Evolutionary conservation across 2,113 vertebrate genomes (phyloP), one percentile per base, ranked within the genome.

Genomic region (Sporophila hypoxantha): DNA sequence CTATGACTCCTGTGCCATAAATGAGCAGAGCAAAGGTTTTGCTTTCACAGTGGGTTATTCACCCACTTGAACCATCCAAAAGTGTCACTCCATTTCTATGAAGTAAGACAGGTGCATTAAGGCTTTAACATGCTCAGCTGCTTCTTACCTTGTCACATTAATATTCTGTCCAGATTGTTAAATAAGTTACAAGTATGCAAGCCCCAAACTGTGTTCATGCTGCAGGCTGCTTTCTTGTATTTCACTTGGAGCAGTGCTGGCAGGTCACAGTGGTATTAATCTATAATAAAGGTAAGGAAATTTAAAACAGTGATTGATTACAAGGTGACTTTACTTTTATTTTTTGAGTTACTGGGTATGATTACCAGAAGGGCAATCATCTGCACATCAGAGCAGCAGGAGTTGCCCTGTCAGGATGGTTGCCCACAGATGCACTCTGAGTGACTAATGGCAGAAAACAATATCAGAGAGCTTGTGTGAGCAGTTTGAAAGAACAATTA

Each of bases 131-230:
- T 70, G 50, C 55, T 87, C 17, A 30, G 20, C n/a, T 83, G 56
- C 55, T 81, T 87, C 65, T 59, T 90, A 50, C 49, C 78, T 87
- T 83, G 56, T 92, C 85, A 56, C 34, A 52, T 82, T 78, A 80
- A 39, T 91, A 85, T 95, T 92, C 92, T 94, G 70, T 60, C 78
- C 32, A 74, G 64, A 52, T 66, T 71, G 67, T 79, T 56, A 69
- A 82, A 30, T 55, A 80, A 76, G 56, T 67, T 67, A 64, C n/a
- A 70, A 60, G 56, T 59, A 61, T 75, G 29, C 57, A 82, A 85
- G 76, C 71, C 50, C 71, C 50, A 44, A 55, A 41, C 16, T 14
- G 14, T 34, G 11, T 27, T 88, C 37, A 16, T 36, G 37, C 37
- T 77, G 32, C 36, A 86, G 49, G 32, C 53, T 85, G 52, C 6